Evolutionary conservation across 2,888 invertebrate species (phyloP).

Genomic region (Drosophila anomalata): DNA sequence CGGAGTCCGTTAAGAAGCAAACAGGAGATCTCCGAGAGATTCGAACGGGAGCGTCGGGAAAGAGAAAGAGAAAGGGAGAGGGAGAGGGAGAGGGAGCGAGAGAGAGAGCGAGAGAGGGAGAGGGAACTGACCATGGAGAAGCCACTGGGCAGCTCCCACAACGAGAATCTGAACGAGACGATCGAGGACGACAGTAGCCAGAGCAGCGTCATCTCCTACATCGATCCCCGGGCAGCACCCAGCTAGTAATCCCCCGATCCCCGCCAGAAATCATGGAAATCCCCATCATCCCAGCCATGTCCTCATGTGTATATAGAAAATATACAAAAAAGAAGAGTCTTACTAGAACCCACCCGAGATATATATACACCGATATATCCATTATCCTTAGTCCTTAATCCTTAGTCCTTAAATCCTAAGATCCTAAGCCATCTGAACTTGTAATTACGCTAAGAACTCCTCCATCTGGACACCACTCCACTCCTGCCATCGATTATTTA

Average conservation of each 20-base stretch:
- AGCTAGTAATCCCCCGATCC: constrained; percentile 18
- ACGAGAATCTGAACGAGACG: constrained; percentile 74
- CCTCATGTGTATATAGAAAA: constrained; percentile 25
- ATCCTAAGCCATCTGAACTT: constrained; percentile 40
- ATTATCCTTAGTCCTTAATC: background rate
- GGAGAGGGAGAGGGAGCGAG: constrained; percentile 2
- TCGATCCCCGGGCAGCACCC: constrained; percentile 79
- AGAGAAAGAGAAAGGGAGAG: background rate
- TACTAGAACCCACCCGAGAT: background rate
- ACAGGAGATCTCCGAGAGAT: constrained; percentile 31
- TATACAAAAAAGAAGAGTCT: constrained; percentile 10
- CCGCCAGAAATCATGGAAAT: constrained; percentile 9
- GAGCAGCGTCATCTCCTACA: constrained; percentile 83
- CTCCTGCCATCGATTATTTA: constrained; percentile 49
- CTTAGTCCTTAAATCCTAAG: constrained; percentile 3
- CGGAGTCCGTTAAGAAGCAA: constrained; percentile 64
- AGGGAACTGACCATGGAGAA: background rate
- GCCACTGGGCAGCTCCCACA: constrained; percentile 27
- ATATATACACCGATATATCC: background rate
- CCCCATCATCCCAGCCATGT: background rate
- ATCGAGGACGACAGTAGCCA: constrained; percentile 84
- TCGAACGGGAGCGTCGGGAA: constrained; percentile 20
- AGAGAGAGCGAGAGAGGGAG: background rate
- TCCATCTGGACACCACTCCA: background rate
- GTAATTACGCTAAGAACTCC: constrained; percentile 30